Evolutionary conservation across 2,797 vertebrate species (phyloP), one percentile per base, ranked within the genome.

Genomic region (Lacerta bilineata): DNA sequence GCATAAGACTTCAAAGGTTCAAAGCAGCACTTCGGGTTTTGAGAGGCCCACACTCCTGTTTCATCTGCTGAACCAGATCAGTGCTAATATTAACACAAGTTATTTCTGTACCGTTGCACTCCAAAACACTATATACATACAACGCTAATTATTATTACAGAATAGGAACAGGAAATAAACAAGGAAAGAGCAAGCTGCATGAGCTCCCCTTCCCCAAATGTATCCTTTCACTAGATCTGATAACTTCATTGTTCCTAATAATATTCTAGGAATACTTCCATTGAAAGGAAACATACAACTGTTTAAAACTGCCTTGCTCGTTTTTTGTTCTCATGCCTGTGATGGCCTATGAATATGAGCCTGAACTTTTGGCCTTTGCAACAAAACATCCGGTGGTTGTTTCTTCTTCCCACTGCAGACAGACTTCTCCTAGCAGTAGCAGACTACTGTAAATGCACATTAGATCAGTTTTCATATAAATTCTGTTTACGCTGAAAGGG

Each of bases 381-480:
- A 18, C 43, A 27, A 41, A 8, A 66, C 15, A 4, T 10, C 55
- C 0, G 2, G 29, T 77, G 50, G 1, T 23, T 27, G 5, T 27
- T 82, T 1, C 2, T 82, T 1, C 2, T 36, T 72, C 2, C 5
- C 8, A 17, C 4, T 43, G 43, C 13, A 79, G 15, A 25, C 76
- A 20, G n/a, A 85, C 81, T 50, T 77, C 79, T 46, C 77, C 29
- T 75, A 39, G 75, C 50, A 15, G 13, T 55, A 55, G 50, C 72
- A 78, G 85, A 83, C 50, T 18, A 18, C 83, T 64, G 2, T 84
- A 50, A 88, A 85, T 72, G 9, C 87, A 82, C 64, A 87, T 87
- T 87, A 86, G 84, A 88, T 71, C 87, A 82, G 20, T 50, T 88
- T 93, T 92, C 68, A 83, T 41, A 87, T 89, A 81, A 84, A 83